These are phyloP conservation scores for Rhopalosiphum nymphaeae DNA, from an alignment of 2,888 invertebrate species.

Conservation along the genomic window DNA sequence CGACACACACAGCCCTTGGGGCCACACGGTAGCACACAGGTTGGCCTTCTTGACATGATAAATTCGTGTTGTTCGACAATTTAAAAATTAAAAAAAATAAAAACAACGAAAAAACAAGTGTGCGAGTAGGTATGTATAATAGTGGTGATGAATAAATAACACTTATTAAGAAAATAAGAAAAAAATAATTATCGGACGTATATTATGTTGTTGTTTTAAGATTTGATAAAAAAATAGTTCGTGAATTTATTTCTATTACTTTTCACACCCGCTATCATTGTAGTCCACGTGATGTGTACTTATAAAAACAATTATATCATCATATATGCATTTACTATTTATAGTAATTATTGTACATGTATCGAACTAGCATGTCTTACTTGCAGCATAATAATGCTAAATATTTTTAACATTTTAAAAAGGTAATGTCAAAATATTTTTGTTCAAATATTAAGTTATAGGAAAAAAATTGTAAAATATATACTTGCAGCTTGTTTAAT, in stretches of 20 bases:
- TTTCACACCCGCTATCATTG: background rate
- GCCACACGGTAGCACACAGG: slow-evolving; percentile 62
- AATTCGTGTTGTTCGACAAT: slow-evolving; percentile 60
- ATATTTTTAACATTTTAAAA: background rate
- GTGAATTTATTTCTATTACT: background rate
- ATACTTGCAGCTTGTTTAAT: background rate
- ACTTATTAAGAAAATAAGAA: background rate
- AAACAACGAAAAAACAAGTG: background rate
- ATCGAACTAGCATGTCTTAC: background rate
- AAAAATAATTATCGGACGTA: background rate
- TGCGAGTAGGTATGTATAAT: background rate
- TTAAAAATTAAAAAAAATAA: slow-evolving; percentile 39
- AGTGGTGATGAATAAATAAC: slow-evolving; percentile 38
- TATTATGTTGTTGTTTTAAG: background rate
- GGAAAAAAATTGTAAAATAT: background rate
- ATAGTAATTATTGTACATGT: background rate
- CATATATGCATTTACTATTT: background rate
- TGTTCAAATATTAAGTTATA: background rate
- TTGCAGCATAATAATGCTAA: background rate
- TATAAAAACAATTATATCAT: background rate
- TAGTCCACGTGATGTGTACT: background rate
- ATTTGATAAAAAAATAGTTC: background rate
- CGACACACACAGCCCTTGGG: slow-evolving; percentile 51
- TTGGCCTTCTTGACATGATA: slow-evolving; percentile 57
- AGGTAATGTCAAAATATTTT: background rate